Evolutionary conservation across 35 echinoderm and acorn worm species (phyloP), one percentile per base, ranked within the genome.

Genomic region (Diadema setosum): DNA sequence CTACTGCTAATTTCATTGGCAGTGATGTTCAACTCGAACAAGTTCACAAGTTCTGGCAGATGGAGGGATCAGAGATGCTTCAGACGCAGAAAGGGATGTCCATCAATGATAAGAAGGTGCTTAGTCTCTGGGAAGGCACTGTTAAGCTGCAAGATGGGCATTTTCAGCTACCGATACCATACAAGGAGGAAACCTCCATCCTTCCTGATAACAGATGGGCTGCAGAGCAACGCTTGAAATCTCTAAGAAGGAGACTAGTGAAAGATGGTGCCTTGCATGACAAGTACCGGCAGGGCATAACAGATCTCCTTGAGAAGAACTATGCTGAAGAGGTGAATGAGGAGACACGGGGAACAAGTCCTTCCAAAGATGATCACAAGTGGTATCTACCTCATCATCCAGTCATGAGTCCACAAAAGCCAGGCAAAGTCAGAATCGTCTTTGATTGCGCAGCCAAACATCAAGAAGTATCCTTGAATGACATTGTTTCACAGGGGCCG

Each of bases 401-500:
- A 21, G 52, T 57, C 21, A 57, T 21, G 12, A 57, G 12, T 21
- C 12, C 12, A 12, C 12, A 57, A 21, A 57, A 57, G 52, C 52
- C 52, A 57, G 52, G 52, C 52, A 57, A 57, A 57, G 52, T 57
- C n/a, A n/a, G n/a, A n/a, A n/a, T n/a, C n/a, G n/a, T n/a, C n/a
- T n/a, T n/a, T n/a, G n/a, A n/a, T n/a, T n/a, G n/a, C n/a, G n/a
- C n/a, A n/a, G n/a, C n/a, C n/a, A n/a, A n/a, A n/a, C n/a, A n/a
- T n/a, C n/a, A n/a, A n/a, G n/a, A n/a, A n/a, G n/a, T 83, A 15
- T 88, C 85, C 2, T 56, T 94, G 31, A 94, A 94, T 80, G 81
- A 89, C 11, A 26, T 50, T 33, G 86, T 89, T 18, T 32, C 42
- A 16, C 91, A 94, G 32, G 86, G 91, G 35, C 91, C 92, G 16